phyloP scores from a whole-genome alignment of 2,888 invertebrate species.

The Catocala nupta region DNA sequence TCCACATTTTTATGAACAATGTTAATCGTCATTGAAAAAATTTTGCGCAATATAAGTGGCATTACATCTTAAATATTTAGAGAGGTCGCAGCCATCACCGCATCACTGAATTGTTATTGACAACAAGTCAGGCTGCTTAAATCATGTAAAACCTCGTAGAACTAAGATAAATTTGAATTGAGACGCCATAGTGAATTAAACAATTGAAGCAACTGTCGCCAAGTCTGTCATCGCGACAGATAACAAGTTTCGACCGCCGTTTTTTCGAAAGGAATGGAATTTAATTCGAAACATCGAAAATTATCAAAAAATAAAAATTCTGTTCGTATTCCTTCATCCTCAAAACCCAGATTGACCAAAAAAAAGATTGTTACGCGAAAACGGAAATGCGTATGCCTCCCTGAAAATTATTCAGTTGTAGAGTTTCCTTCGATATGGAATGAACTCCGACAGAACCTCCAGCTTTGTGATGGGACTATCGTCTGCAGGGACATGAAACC shows the following conservation, averaged over 20 bases:
- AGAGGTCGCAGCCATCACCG: too few species aligned
- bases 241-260: slow-evolving; percentile 85
- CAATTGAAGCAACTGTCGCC: slow-evolving; percentile 69
- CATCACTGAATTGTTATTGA: too few species aligned
- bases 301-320: slow-evolving; percentile 86
- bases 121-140: too few species aligned
- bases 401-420: slow-evolving; percentile 87
- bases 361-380: slow-evolving; percentile 79
- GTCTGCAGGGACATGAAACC: slow-evolving; percentile 88
- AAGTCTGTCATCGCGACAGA: slow-evolving; percentile 82
- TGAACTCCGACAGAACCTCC: slow-evolving; percentile 89
- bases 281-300: slow-evolving; percentile 87
- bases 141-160: slow-evolving; percentile 16
- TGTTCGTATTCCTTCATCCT: slow-evolving; percentile 79
- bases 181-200: slow-evolving; percentile 57
- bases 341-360: slow-evolving; percentile 79
- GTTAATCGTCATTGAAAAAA: too few species aligned
- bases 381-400: slow-evolving; percentile 88
- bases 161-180: slow-evolving; percentile 46
- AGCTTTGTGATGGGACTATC: slow-evolving; percentile 91
- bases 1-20: too few species aligned
- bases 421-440: slow-evolving; percentile 91
- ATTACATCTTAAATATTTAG: too few species aligned
- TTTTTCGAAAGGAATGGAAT: slow-evolving; percentile 87
- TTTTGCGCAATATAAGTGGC: too few species aligned